These are phyloP conservation scores for Drosophila imparisetae DNA, from an alignment of 2,888 invertebrate species.

Conservation along the genomic window DNA sequence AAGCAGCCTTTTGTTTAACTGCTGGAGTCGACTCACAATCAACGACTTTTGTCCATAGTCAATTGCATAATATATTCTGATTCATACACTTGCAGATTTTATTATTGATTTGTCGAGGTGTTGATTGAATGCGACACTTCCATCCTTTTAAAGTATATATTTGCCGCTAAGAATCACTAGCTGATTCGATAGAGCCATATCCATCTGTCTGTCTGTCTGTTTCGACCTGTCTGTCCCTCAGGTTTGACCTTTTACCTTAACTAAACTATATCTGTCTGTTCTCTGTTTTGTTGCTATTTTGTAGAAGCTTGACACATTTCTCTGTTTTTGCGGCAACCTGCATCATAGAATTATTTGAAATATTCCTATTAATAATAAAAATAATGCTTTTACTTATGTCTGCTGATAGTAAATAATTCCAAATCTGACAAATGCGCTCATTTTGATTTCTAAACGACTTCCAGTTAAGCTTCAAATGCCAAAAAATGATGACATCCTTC, in stretches of 20 bases:
- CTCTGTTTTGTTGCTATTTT: too few relatives aligned
- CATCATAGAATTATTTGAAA: not conserved
- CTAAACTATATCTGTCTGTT: too few relatives aligned
- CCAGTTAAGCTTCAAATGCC: not conserved
- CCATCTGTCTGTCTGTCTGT: not conserved
- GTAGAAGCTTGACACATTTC: too few relatives aligned
- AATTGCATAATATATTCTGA: not conserved
- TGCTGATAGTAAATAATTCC: not conserved
- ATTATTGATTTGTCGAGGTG: too few relatives aligned
- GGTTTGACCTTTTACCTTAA: too few relatives aligned
- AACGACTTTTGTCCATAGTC: not conserved
- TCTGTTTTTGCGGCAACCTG: not conserved
- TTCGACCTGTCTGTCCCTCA: not conserved
- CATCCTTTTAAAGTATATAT: not conserved
- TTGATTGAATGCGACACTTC: too few relatives aligned
- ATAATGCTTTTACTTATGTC: not conserved
- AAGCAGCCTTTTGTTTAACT: not conserved
- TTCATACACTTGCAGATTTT: not conserved
- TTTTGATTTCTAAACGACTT: constrained; percentile 1
- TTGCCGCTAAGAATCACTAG: not conserved
- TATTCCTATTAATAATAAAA: not conserved
- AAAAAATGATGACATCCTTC: constrained; percentile 1
- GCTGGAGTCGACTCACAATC: not conserved
- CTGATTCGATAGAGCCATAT: not conserved
- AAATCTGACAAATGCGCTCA: not conserved